phyloP scores from a whole-genome alignment of 2,797 vertebrate genomes.

The Arrhamphus sclerolepis region DNA sequence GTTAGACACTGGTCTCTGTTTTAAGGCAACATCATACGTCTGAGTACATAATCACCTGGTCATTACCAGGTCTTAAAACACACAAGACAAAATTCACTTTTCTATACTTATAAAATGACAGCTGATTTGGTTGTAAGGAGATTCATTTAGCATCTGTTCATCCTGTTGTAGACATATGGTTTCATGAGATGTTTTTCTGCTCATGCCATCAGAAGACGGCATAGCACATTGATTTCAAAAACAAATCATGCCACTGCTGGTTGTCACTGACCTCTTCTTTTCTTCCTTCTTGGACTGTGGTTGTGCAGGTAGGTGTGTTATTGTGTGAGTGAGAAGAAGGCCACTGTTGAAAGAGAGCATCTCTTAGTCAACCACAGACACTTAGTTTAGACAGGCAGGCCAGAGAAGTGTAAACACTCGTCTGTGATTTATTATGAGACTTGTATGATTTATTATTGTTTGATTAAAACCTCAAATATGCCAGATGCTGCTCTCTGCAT shows the following conservation, averaged over 20 bases:
- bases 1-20: too few relatives aligned
- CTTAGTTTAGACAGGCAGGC: conserved; percentile 43
- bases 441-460: conserved; percentile 64
- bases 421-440: conserved; percentile 54
- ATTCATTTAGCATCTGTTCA: too few relatives aligned
- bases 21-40: too few relatives aligned
- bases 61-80: too few relatives aligned
- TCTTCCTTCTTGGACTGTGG: background rate
- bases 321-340: conserved; percentile 16
- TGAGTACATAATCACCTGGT: too few relatives aligned
- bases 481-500: conserved; percentile 42
- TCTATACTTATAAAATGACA: too few relatives aligned
- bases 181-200: too few relatives aligned
- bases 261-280: background rate
- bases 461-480: conserved; percentile 58
- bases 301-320: conserved; percentile 10
- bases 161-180: too few relatives aligned
- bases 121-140: too few relatives aligned
- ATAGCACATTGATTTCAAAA: background rate
- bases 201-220: too few relatives aligned
- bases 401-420: conserved; percentile 46
- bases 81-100: too few relatives aligned
- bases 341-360: conserved; percentile 5
- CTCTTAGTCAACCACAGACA: conserved; percentile 18
- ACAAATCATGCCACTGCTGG: background rate